Percentiles rank a stretch among this genome's conserved stretches.
Evolutionary conservation across 92 coral and sea anemone genomes (phyloP).

Genomic region (Virgularia gustaviana): DNA sequence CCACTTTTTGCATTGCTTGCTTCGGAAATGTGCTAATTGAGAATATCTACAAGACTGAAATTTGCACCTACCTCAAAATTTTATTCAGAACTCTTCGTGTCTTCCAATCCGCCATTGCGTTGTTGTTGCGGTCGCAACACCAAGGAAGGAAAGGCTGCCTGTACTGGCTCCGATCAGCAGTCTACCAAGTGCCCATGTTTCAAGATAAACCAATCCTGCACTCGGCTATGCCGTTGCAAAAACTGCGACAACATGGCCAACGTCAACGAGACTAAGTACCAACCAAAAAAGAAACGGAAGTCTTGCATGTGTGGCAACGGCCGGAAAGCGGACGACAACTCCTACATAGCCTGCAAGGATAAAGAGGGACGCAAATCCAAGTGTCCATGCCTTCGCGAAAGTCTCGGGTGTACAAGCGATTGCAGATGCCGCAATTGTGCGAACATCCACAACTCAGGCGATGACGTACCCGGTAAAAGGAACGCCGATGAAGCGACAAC

Average conservation of each 20-base stretch:
- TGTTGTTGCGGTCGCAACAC: constrained; percentile 22
- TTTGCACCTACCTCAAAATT: background rate
- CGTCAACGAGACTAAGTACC: constrained; percentile 2
- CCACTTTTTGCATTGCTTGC: no score
- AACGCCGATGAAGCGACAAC: constrained; percentile 6
- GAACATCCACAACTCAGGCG: constrained; percentile 11
- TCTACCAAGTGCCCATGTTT: constrained; percentile 24
- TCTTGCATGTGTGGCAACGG: constrained; percentile 41
- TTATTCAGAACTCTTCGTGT: constrained; percentile 1
- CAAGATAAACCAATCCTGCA: constrained; percentile 23
- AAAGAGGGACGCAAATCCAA: constrained; percentile 25
- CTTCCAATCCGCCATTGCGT: background rate
- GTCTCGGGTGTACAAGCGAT: constrained; percentile 21
- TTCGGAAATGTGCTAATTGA: no score
- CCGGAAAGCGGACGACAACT: constrained; percentile 14
- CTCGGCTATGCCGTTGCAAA: constrained; percentile 23
- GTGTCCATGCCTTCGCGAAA: constrained; percentile 28
- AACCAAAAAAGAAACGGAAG: constrained; percentile 19
- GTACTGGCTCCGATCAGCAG: constrained; percentile 1
- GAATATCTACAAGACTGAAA: background rate
- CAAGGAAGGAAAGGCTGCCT: constrained; percentile 15
- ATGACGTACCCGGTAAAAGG: constrained; percentile 23
- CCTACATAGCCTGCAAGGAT: constrained; percentile 22
- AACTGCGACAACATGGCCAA: constrained; percentile 15
- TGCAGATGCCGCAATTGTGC: constrained; percentile 28